Evolutionary conservation across 2,888 invertebrate genomes (phyloP).

Genomic region (Lomographa bimaculata): DNA sequence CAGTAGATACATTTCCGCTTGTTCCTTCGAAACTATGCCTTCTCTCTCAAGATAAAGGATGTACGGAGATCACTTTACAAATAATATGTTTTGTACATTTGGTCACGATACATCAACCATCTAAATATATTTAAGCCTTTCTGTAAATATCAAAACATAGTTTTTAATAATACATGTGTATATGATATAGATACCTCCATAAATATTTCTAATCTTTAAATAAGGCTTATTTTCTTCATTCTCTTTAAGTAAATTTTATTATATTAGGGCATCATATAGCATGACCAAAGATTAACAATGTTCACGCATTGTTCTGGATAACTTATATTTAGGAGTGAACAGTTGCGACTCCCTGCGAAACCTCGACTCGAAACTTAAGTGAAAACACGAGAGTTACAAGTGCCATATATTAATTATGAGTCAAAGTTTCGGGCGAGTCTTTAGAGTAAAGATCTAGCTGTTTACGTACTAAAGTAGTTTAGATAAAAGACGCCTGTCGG

Average conservation of each 20-base stretch:
- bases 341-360: constrained; percentile 29
- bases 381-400: constrained; percentile 9
- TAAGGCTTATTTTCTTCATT: constrained; percentile 24
- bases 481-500: constrained; percentile 21
- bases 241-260: constrained; percentile 23
- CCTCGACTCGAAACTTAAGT: constrained; percentile 17
- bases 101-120: constrained; percentile 20
- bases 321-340: constrained; percentile 74
- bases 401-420: constrained; percentile 16
- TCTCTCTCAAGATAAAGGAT: constrained; percentile 10
- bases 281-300: constrained; percentile 24
- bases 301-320: constrained; percentile 78
- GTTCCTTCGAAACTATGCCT: constrained; percentile 27
- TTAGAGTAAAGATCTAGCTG: constrained; percentile 10
- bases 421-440: constrained; percentile 17
- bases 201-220: constrained; percentile 28
- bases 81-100: constrained; percentile 14
- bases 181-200: constrained; percentile 33
- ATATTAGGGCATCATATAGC: constrained; percentile 21
- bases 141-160: constrained; percentile 36
- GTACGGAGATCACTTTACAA: constrained; percentile 12
- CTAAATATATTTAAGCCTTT: constrained; percentile 25
- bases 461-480: constrained; percentile 25
- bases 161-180: constrained; percentile 31
- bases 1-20: constrained; percentile 27